Percentiles rank a stretch among this genome's conserved stretches.
These are phyloP conservation scores for Scaptomyza flava DNA, from an alignment of 2,888 invertebrate genomes.

Conservation along the genomic window DNA sequence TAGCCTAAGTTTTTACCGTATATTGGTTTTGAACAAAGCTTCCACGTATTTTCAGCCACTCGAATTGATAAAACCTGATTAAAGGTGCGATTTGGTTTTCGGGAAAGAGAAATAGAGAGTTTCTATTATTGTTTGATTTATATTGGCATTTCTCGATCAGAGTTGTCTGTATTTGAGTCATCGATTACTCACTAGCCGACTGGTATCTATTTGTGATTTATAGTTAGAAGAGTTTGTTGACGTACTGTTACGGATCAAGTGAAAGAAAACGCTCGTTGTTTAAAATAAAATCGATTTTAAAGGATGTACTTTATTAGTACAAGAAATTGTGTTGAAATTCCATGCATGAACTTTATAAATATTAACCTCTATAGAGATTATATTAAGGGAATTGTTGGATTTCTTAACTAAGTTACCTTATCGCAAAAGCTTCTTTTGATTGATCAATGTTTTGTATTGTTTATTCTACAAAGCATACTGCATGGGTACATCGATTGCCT, in stretches of 20 bases:
- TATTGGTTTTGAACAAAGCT: slow-evolving; percentile 22
- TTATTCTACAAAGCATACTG: not conserved
- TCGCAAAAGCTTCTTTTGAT: not conserved
- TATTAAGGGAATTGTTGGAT: not conserved
- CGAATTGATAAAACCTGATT: slow-evolving; percentile 17
- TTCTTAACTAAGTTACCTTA: not conserved
- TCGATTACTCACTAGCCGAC: not conserved
- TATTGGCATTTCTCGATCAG: not conserved
- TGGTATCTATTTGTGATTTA: not conserved
- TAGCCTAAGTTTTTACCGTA: slow-evolving; percentile 18
- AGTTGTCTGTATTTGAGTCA: not conserved
- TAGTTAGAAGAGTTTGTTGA: not conserved
- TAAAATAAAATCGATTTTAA: too few species aligned
- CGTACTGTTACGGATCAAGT: not conserved
- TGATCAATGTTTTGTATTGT: not conserved
- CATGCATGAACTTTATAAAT: not conserved
- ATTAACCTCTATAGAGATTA: not conserved
- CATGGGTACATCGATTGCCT: not conserved
- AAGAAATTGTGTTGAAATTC: not conserved
- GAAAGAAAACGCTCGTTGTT: not conserved
- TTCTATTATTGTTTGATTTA: not conserved
- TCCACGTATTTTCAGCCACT: slow-evolving; percentile 10
- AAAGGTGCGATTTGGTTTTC: not conserved
- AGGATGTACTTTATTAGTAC: too few species aligned
- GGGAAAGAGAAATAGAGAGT: not conserved